Conservation (phyloP, 2,113 vertebrate species). For the Lipophrys pholis region DNA sequence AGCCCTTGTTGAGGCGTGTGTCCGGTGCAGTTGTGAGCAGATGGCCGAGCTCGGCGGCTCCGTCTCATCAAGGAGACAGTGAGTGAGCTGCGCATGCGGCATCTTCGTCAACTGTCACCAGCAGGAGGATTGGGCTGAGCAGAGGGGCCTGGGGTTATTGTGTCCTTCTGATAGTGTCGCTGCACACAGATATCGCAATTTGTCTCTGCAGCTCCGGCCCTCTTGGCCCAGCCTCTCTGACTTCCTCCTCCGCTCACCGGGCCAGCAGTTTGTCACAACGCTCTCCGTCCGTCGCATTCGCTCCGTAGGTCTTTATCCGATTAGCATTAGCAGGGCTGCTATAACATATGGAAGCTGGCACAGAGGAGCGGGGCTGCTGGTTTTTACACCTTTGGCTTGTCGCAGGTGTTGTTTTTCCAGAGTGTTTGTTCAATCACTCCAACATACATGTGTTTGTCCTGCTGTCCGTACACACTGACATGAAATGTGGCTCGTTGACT, state of each 20-base stretch:
- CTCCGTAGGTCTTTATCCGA: too few relatives aligned
- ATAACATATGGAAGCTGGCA: too few relatives aligned
- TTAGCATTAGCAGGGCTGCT: too few relatives aligned
- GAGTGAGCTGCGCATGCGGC: constrained; percentile 52
- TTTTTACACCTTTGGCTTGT: too few relatives aligned
- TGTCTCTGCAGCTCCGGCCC: constrained; percentile 50
- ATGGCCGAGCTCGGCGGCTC: constrained; percentile 15
- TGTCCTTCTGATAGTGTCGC: constrained; percentile 72
- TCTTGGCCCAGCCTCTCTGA: constrained; percentile 13
- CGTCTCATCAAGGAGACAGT: constrained; percentile 62
- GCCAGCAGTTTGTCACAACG: constrained; percentile 30
- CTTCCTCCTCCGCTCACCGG: constrained; percentile 5
- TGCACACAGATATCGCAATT: constrained; percentile 54
- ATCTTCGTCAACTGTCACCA: constrained; percentile 71
- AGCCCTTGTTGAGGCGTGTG: constrained; percentile 5
- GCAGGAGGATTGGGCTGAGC: constrained; percentile 53
- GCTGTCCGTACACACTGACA: too few relatives aligned
- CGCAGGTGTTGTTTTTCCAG: too few relatives aligned
- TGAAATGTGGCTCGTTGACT: too few relatives aligned
- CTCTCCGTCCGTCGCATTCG: background rate
- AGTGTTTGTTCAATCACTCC: too few relatives aligned
- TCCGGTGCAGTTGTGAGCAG: constrained; percentile 1
- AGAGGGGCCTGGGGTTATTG: constrained; percentile 64
- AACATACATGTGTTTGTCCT: too few relatives aligned
- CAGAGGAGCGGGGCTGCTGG: too few relatives aligned